Evolutionary conservation across 1,140 invertebrate genomes (phyloP).

Genomic region (Lordiphosa collinella): DNA sequence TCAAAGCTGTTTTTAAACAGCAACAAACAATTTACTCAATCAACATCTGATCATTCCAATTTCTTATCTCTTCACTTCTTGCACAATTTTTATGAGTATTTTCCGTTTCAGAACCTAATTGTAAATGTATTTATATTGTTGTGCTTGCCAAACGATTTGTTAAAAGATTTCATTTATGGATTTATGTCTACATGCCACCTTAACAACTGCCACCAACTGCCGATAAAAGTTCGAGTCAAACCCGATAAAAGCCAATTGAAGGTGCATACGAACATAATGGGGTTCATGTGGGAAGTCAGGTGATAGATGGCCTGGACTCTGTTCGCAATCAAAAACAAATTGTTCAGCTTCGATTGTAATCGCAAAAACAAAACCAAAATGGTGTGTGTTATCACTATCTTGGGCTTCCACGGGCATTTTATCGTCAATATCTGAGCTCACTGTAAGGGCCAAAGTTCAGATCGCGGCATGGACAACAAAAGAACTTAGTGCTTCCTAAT

Average conservation of each 20-base stretch:
- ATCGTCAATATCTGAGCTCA: conserved; percentile 46
- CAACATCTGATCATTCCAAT: no score
- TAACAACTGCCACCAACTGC: conserved; percentile 8
- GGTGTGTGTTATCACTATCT: conserved; percentile 44
- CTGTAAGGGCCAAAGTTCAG: conserved; percentile 52
- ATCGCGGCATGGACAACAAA: conserved; percentile 56
- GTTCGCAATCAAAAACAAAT: conserved; percentile 8
- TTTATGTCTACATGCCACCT: conserved; percentile 12
- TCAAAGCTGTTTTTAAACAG: no score
- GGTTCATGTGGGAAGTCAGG: conserved; percentile 5
- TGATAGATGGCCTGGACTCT: conserved; percentile 6
- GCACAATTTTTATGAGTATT: no score
- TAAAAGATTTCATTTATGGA: conserved; percentile 12
- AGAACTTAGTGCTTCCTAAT: conserved; percentile 67
- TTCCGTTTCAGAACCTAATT: no score
- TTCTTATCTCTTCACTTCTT: no score
- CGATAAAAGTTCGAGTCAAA: neutral
- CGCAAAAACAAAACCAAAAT: neutral
- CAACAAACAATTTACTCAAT: no score
- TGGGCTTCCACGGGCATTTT: conserved; percentile 45
- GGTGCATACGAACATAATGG: neutral
- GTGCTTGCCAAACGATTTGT: conserved; percentile 13
- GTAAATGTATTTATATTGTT: conserved; percentile 5
- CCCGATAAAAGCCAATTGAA: neutral
- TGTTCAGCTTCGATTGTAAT: conserved; percentile 19